A percentile compares a stretch with the other conserved stretches of the same genome.
phyloP scores from a whole-genome alignment of 1,140 invertebrate genomes.

The Brachionus rubens region DNA sequence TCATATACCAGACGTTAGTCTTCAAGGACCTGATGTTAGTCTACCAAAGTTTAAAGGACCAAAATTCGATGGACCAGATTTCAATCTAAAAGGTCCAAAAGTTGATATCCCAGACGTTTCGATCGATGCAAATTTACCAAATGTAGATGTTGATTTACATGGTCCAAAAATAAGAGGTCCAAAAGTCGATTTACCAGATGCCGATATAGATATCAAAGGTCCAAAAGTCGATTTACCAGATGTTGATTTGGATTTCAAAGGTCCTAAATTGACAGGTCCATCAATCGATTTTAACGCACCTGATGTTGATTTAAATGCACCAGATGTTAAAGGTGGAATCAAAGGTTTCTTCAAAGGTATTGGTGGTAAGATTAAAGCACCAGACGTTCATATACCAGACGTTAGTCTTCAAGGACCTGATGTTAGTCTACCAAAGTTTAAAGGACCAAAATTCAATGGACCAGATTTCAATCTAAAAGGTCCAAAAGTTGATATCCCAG shows the following conservation, averaged over 20 bases:
- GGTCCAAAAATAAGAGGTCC: neutral
- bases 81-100: neutral
- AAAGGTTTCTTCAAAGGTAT: neutral
- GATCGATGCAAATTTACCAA: neutral
- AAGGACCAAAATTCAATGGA: neutral
- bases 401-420: too few relatives aligned
- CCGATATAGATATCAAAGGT: neutral
- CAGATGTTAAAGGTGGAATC: neutral
- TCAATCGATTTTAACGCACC: neutral
- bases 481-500: neutral
- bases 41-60: neutral
- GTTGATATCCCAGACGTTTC: neutral
- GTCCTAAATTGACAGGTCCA: too few relatives aligned
- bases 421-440: neutral
- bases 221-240: too few relatives aligned
- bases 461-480: neutral
- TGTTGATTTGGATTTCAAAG: too few relatives aligned
- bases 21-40: neutral
- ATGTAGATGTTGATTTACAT: neutral
- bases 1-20: neutral
- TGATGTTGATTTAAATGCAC: neutral
- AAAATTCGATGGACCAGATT: neutral
- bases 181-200: constrained; percentile 1
- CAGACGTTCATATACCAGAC: neutral
- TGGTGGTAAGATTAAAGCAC: neutral